phyloP scores from a whole-genome alignment of 1,140 invertebrate genomes.

The Bombus breviceps region DNA sequence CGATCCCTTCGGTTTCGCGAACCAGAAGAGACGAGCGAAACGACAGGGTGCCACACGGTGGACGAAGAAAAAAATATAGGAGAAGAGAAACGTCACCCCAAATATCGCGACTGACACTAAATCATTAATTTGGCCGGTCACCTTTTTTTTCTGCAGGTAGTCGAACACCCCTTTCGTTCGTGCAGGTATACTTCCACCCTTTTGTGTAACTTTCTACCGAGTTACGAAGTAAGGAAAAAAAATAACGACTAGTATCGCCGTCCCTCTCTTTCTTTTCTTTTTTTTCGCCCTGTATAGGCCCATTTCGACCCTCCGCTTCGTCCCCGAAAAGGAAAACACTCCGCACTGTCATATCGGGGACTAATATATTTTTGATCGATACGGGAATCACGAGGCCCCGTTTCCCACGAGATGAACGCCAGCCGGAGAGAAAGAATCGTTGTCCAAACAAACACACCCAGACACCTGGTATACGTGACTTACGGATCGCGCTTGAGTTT shows the following conservation, averaged over 20 bases:
- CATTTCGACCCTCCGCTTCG: constrained; percentile 55
- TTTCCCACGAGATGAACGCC: constrained; percentile 77
- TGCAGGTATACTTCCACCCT: constrained; percentile 75
- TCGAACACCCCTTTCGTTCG: constrained; percentile 72
- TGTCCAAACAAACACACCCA: constrained; percentile 83
- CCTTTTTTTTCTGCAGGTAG: constrained; percentile 77
- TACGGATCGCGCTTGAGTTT: constrained; percentile 50
- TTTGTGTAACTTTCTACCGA: constrained; percentile 61
- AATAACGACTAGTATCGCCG: constrained; percentile 52
- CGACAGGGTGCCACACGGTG: constrained; percentile 40
- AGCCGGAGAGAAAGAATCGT: constrained; percentile 75
- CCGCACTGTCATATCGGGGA: constrained; percentile 81
- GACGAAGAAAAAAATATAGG: neutral
- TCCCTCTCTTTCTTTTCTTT: neutral
- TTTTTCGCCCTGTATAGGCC: constrained; percentile 7
- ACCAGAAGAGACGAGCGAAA: constrained; percentile 55
- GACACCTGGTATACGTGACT: constrained; percentile 55
- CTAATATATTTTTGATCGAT: constrained; percentile 84
- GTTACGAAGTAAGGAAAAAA: constrained; percentile 54
- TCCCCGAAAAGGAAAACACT: constrained; percentile 77
- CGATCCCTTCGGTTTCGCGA: constrained; percentile 56
- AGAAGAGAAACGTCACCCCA: constrained; percentile 69
- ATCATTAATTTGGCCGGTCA: constrained; percentile 81
- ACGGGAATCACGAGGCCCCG: constrained; percentile 68
- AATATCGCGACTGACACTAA: constrained; percentile 79